Evolutionary conservation across 2,888 invertebrate species (phyloP).

Genomic region (Melieria crassipennis): DNA sequence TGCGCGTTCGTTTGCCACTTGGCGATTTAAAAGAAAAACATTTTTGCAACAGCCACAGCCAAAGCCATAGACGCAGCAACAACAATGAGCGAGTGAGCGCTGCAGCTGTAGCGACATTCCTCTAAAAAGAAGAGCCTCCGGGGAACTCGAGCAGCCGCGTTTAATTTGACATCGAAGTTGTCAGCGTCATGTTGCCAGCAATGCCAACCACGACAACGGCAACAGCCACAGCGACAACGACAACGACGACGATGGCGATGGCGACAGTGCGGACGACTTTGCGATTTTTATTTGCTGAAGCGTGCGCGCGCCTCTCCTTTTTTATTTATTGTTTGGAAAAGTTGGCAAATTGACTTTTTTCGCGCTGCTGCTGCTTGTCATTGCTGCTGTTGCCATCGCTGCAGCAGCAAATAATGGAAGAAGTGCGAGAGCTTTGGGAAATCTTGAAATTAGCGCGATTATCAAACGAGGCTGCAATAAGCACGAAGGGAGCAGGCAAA

Average conservation of each 20-base stretch:
- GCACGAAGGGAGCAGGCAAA: conserved; percentile 9
- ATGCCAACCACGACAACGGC: neutral
- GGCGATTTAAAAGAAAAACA: conserved; percentile 6
- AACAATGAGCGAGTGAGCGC: conserved; percentile 9
- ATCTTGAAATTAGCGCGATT: conserved; percentile 66
- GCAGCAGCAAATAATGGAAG: conserved; percentile 26
- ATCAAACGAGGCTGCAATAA: conserved; percentile 48
- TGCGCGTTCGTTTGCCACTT: neutral
- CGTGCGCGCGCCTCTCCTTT: conserved; percentile 11
- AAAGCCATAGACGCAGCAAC: conserved; percentile 7
- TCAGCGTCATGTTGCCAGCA: conserved; percentile 30
- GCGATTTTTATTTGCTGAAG: conserved; percentile 35
- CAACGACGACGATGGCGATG: conserved; percentile 5
- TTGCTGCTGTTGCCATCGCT: neutral
- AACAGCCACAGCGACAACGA: neutral
- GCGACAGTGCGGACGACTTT: neutral
- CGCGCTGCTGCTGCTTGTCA: neutral
- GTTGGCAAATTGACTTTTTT: conserved; percentile 3
- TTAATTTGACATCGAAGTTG: conserved; percentile 48
- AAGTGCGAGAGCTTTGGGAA: conserved; percentile 56
- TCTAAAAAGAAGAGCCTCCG: conserved; percentile 45
- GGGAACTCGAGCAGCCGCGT: conserved; percentile 50
- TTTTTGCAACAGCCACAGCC: neutral
- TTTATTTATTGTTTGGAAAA: conserved; percentile 37
- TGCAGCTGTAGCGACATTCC: conserved; percentile 2